phyloP scores from a whole-genome alignment of 2,888 invertebrate species.

The Sipha maydis region DNA sequence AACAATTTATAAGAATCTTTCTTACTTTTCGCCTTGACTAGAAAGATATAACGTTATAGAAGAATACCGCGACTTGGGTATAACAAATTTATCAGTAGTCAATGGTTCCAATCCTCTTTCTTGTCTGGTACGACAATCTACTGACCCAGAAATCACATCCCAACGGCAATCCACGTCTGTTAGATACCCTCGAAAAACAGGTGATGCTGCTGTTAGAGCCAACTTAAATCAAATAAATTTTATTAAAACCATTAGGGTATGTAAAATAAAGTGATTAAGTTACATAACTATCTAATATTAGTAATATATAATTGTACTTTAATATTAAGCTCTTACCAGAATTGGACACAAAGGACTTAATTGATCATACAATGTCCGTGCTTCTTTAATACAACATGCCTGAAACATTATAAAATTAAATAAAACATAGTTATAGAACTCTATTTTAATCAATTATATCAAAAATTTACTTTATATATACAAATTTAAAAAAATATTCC shows the following conservation, averaged over 20 bases:
- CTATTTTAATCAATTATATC: no score
- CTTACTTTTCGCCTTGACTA: conserved; percentile 80
- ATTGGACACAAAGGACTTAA: conserved; percentile 96
- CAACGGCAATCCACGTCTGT: conserved; percentile 98
- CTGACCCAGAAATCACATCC: conserved; percentile 95
- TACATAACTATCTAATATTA: no score
- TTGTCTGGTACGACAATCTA: conserved; percentile 93
- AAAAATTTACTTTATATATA: no score
- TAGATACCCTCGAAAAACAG: conserved; percentile 90
- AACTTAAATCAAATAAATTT: conserved; percentile 71
- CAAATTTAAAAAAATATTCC: no score
- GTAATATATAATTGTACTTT: no score
- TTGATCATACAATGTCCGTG: conserved; percentile 95
- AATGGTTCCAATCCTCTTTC: conserved; percentile 85
- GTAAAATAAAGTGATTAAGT: no score
- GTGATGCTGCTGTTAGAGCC: conserved; percentile 96
- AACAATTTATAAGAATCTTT: not conserved
- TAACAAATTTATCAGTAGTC: conserved; percentile 80
- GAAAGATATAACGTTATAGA: conserved; percentile 97
- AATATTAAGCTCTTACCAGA: conserved; percentile 73
- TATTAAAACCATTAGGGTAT: not conserved
- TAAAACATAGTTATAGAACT: not conserved
- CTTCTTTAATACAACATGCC: conserved; percentile 96
- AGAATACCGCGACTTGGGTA: conserved; percentile 95
- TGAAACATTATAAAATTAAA: conserved; percentile 69